Conservation (phyloP, 2,797 vertebrate genomes). For the Sebastes hubbsi region DNA sequence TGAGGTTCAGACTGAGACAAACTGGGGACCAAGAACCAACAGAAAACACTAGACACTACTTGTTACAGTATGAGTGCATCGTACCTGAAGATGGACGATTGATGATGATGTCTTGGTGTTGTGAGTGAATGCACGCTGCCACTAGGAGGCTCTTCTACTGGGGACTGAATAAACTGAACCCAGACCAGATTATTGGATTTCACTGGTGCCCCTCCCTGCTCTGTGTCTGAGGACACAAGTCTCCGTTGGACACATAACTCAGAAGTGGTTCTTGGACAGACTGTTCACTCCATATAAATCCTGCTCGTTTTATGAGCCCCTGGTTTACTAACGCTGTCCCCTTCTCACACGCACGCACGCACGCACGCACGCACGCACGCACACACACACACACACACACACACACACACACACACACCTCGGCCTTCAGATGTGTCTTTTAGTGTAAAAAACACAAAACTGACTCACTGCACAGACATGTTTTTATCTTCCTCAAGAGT, state of each 20-base stretch:
- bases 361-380: background rate
- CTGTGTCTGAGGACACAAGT: conserved; percentile 59
- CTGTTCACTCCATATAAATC: conserved; percentile 73
- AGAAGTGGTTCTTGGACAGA: conserved; percentile 59
- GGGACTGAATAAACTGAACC: conserved; percentile 15
- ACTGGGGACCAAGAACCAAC: too few relatives aligned
- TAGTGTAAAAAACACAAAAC: background rate
- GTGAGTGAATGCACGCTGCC: background rate
- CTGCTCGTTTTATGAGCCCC: conserved; percentile 63
- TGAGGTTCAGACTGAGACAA: too few relatives aligned
- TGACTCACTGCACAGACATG: background rate
- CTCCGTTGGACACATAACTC: conserved; percentile 68
- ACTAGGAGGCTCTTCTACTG: conserved; percentile 13
- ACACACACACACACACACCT: background rate
- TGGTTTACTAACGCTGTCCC: conserved; percentile 53
- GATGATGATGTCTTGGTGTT: background rate
- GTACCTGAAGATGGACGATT: background rate
- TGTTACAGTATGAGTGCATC: too few relatives aligned
- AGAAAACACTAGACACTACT: too few relatives aligned
- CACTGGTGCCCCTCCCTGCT: conserved; percentile 42
- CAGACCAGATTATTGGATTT: conserved; percentile 33
- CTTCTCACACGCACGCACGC: background rate
- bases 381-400: background rate
- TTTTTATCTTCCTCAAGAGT: background rate
- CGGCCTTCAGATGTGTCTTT: background rate